A percentile compares a stretch with the other conserved stretches of the same genome.
Conservation (phyloP, 2,888 invertebrate genomes). For the Stratiomys singularior region DNA sequence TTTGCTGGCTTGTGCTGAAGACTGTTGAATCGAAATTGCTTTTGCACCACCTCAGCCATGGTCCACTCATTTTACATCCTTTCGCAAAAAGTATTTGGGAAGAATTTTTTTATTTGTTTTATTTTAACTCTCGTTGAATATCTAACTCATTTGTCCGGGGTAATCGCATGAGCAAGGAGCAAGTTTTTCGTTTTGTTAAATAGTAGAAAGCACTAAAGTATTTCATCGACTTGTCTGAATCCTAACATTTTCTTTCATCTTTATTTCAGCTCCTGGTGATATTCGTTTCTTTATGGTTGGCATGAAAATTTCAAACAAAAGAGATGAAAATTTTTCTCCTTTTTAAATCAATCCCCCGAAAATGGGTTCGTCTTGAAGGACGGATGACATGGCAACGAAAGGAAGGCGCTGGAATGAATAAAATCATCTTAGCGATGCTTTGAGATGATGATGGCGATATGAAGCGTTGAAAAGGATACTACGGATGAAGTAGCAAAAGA, state of each 20-base stretch:
- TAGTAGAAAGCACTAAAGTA: background rate
- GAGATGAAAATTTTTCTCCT: background rate
- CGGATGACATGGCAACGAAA: background rate
- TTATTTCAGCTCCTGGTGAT: background rate
- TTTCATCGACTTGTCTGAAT: background rate
- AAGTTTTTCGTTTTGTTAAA: background rate
- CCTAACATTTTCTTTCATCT: background rate
- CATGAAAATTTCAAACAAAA: background rate
- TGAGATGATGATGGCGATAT: conserved; percentile 1
- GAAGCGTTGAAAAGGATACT: conserved; percentile 18
- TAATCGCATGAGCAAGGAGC: background rate
- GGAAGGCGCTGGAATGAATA: background rate
- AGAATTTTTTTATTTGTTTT: background rate
- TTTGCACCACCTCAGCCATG: background rate
- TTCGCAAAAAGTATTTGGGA: background rate
- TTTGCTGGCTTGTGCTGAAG: background rate
- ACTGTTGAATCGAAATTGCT: background rate
- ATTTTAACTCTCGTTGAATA: background rate
- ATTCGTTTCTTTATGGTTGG: background rate
- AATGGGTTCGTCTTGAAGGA: background rate
- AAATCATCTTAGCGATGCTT: background rate
- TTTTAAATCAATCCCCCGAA: conserved; percentile 3
- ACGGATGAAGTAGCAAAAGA: conserved; percentile 33
- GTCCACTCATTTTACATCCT: background rate
- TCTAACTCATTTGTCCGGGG: background rate